These are phyloP conservation scores for Cheilosia soror DNA, from an alignment of 2,888 invertebrate species.

Conservation along the genomic window DNA sequence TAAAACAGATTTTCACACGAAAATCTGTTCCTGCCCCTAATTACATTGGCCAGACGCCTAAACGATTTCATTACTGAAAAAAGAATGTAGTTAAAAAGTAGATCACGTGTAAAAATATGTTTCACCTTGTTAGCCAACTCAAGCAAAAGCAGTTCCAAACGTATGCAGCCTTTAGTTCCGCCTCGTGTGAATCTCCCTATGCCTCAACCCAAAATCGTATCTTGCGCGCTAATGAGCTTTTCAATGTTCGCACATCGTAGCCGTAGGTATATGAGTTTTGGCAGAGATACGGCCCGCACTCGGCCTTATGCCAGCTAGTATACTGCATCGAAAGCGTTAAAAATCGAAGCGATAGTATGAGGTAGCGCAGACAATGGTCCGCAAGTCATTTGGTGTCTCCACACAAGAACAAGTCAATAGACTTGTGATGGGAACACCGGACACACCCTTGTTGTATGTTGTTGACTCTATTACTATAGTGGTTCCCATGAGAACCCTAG, in stretches of 20 bases:
- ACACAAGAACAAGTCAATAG: conserved; percentile 36
- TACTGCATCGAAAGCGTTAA: conserved; percentile 49
- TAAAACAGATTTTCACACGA: conserved; percentile 72
- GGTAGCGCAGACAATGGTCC: conserved; percentile 21
- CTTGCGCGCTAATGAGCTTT: conserved; percentile 72
- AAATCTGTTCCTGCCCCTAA: conserved; percentile 70
- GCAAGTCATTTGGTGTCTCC: conserved; percentile 10
- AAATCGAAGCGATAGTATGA: conserved; percentile 50
- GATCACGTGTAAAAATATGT: conserved; percentile 81
- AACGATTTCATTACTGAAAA: conserved; percentile 41
- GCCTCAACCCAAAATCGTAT: conserved; percentile 29
- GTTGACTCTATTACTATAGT: conserved; percentile 56
- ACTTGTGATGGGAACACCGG: conserved; percentile 31
- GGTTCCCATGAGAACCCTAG: conserved; percentile 65
- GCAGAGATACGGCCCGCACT: conserved; percentile 11
- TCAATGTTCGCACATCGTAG: conserved; percentile 64
- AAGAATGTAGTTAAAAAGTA: conserved; percentile 77
- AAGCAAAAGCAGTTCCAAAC: conserved; percentile 77
- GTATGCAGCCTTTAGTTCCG: conserved; percentile 77
- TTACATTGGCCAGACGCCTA: conserved; percentile 52
- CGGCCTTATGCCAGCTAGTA: conserved; percentile 57
- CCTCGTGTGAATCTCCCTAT: conserved; percentile 47
- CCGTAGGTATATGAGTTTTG: conserved; percentile 20
- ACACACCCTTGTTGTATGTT: conserved; percentile 55
- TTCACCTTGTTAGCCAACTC: conserved; percentile 82